Percentiles rank a stretch among this genome's conserved stretches.
phyloP scores from a whole-genome alignment of 1,140 invertebrate species.

The Pseudomyrmex sp. region DNA sequence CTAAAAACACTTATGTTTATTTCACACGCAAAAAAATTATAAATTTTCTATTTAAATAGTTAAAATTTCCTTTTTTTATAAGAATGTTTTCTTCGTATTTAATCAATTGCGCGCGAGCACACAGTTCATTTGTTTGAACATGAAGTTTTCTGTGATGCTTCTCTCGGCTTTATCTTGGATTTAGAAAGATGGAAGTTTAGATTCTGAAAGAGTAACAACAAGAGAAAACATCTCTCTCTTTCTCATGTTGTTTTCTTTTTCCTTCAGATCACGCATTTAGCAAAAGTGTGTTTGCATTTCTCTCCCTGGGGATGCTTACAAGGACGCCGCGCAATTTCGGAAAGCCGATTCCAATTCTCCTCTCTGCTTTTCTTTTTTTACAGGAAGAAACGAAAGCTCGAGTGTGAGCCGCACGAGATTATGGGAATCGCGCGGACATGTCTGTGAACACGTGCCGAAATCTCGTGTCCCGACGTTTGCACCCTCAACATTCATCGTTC shows the following conservation, averaged over 20 bases:
- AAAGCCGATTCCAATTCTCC: conserved; percentile 84
- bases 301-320: conserved; percentile 67
- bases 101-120: not conserved
- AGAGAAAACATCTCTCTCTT: not conserved
- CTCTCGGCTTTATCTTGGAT: conserved; percentile 71
- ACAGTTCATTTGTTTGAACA: conserved; percentile 7
- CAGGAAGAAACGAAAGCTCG: conserved; percentile 77
- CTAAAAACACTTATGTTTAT: not conserved
- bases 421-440: conserved; percentile 72
- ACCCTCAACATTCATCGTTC: conserved; percentile 66
- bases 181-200: conserved; percentile 76
- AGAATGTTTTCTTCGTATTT: not conserved
- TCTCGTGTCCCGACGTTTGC: conserved; percentile 70
- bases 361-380: conserved; percentile 81
- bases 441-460: conserved; percentile 75
- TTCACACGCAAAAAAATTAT: no score
- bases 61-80: not conserved
- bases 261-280: conserved; percentile 58
- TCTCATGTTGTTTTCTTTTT: conserved; percentile 64
- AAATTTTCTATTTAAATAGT: no score
- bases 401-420: conserved; percentile 75
- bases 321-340: conserved; percentile 81
- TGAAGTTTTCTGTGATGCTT: not conserved
- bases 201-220: conserved; percentile 77
- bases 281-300: conserved; percentile 83